These are phyloP conservation scores for Gila robusta DNA, from an alignment of 2,797 vertebrate species.

Conservation along the genomic window DNA sequence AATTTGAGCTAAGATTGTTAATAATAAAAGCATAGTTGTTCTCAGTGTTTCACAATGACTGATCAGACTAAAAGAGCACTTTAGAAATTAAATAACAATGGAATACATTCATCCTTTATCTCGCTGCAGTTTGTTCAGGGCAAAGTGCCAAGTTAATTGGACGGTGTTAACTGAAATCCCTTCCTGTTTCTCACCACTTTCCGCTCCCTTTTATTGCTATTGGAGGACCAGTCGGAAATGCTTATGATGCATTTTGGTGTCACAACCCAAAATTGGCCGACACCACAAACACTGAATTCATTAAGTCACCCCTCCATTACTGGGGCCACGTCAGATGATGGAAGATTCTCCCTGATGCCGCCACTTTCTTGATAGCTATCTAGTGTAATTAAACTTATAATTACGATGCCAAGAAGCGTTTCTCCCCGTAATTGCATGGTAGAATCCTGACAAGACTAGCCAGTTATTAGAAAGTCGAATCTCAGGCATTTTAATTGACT, in stretches of 20 bases:
- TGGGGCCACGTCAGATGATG: slow-evolving; percentile 63
- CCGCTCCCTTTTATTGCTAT: slow-evolving; percentile 49
- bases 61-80: slow-evolving; percentile 28
- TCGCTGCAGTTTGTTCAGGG: slow-evolving; percentile 29
- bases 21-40: slow-evolving; percentile 12
- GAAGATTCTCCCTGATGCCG: slow-evolving; percentile 69
- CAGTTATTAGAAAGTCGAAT: slow-evolving; percentile 61
- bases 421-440: slow-evolving; percentile 66
- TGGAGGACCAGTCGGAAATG: slow-evolving; percentile 65
- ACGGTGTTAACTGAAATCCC: slow-evolving; percentile 38
- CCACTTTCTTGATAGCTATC: slow-evolving; percentile 71
- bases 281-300: slow-evolving; percentile 71
- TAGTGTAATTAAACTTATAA: slow-evolving; percentile 76
- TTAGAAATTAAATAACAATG: slow-evolving; percentile 49
- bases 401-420: slow-evolving; percentile 68
- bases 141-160: slow-evolving; percentile 48
- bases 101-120: slow-evolving; percentile 7
- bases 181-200: slow-evolving; percentile 39
- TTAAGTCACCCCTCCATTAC: slow-evolving; percentile 70
- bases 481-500: slow-evolving; percentile 57
- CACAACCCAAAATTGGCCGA: slow-evolving; percentile 68
- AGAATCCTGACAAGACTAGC: slow-evolving; percentile 53
- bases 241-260: slow-evolving; percentile 68
- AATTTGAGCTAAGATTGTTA: slow-evolving; percentile 5
- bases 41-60: slow-evolving; percentile 23